Conservation (phyloP, 2,113 vertebrate genomes). For the Muntiacus muntjak region DNA sequence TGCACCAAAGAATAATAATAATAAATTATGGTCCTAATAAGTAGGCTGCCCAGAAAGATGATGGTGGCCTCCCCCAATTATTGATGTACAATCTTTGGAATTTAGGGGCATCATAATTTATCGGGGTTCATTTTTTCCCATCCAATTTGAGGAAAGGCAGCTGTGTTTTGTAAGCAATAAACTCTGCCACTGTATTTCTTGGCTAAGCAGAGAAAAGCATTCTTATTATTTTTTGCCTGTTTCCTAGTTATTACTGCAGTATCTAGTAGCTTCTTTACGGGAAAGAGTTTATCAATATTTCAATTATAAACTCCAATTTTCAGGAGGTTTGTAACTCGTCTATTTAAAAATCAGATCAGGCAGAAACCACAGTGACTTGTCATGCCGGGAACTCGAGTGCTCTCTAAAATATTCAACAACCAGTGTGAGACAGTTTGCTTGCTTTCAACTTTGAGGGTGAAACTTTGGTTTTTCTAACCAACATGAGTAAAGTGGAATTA, state of each 20-base stretch:
- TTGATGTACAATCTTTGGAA: conserved; percentile 82
- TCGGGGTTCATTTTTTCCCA: conserved; percentile 77
- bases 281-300: conserved; percentile 77
- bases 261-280: conserved; percentile 75
- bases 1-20: conserved; percentile 80
- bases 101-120: conserved; percentile 86
- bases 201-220: conserved; percentile 79
- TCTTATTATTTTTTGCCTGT: conserved; percentile 61
- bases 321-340: conserved; percentile 66
- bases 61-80: conserved; percentile 72
- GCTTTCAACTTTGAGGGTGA: conserved; percentile 22
- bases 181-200: conserved; percentile 79
- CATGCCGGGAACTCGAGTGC: background rate
- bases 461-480: background rate
- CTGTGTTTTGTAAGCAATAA: conserved; percentile 83
- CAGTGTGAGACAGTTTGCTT: background rate
- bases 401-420: background rate
- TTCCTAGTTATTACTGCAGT: conserved; percentile 76
- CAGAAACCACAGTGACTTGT: conserved; percentile 39
- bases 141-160: conserved; percentile 83
- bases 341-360: conserved; percentile 71
- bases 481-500: background rate
- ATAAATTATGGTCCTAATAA: conserved; percentile 86
- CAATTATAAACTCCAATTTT: conserved; percentile 76
- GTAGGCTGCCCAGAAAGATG: conserved; percentile 78